These are phyloP conservation scores for Lagopus muta DNA, from an alignment of 2,113 vertebrate genomes.

Conservation along the genomic window DNA sequence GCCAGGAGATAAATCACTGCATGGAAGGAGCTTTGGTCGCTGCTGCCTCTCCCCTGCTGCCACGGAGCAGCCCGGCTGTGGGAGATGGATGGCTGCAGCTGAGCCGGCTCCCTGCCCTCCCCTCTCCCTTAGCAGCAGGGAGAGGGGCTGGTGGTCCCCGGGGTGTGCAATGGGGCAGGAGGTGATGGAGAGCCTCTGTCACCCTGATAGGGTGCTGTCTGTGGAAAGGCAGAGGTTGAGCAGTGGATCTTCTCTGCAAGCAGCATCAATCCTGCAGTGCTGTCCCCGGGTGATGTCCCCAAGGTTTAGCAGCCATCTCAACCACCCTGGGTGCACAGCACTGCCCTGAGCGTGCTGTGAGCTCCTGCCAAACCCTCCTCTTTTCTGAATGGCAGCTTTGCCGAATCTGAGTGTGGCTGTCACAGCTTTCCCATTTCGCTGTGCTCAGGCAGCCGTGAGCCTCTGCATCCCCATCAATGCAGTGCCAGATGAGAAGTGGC, in stretches of 20 bases:
- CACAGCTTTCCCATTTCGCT: neutral
- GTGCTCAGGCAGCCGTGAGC: fast-evolving
- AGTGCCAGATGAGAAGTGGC: neutral
- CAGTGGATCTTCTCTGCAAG: neutral
- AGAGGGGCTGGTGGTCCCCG: neutral
- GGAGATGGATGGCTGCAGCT: conserved; percentile 70
- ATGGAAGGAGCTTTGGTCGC: conserved; percentile 61
- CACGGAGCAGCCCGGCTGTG: conserved; percentile 37
- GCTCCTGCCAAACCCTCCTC: neutral
- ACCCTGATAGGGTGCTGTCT: neutral
- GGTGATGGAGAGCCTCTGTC: neutral
- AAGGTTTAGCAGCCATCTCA: neutral
- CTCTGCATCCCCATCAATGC: neutral
- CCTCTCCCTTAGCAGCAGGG: neutral
- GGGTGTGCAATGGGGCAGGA: neutral
- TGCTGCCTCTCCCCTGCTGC: conserved; percentile 58
- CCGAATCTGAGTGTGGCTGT: too few relatives aligned
- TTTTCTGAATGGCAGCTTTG: neutral
- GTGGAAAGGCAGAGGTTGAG: too few relatives aligned
- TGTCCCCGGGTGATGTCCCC: neutral
- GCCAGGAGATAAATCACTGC: conserved; percentile 69
- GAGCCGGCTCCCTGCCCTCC: neutral
- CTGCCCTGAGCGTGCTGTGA: fast-evolving
- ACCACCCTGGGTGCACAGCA: fast-evolving
- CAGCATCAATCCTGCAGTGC: neutral